Evolutionary conservation across 1,140 invertebrate species (phyloP).

Genomic region (Venturia canescens): DNA sequence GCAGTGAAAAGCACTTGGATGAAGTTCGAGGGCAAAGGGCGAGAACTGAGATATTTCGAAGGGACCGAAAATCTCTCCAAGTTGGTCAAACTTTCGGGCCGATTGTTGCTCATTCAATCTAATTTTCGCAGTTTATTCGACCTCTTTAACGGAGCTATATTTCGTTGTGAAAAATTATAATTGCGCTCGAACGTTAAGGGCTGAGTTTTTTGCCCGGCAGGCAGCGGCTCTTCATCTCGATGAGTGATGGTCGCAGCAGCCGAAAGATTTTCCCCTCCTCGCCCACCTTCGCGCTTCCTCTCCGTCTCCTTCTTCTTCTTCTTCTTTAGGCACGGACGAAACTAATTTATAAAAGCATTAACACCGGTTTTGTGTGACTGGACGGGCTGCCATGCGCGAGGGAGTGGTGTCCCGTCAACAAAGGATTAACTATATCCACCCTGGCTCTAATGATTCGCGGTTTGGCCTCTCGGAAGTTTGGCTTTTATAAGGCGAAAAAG

Average conservation of each 20-base stretch:
- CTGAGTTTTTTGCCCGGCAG: too few species aligned
- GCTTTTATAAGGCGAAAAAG: constrained; percentile 15
- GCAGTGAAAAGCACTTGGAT: too few species aligned
- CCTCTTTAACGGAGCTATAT: too few species aligned
- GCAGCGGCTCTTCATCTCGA: constrained; percentile 36
- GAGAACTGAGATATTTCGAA: too few species aligned
- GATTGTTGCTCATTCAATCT: too few species aligned
- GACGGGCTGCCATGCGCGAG: neutral
- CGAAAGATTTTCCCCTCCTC: neutral
- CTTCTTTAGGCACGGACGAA: constrained; percentile 36
- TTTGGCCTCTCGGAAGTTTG: neutral
- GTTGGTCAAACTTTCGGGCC: too few species aligned
- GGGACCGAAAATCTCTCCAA: too few species aligned
- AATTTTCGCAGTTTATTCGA: too few species aligned
- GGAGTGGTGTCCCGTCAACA: neutral
- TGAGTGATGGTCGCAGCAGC: constrained; percentile 43
- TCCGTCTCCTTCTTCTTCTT: constrained; percentile 38
- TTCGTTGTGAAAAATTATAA: too few species aligned
- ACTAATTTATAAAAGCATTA: constrained; percentile 55
- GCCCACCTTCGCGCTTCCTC: neutral
- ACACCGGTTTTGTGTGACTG: constrained; percentile 38
- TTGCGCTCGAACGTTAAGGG: too few species aligned
- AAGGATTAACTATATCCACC: neutral
- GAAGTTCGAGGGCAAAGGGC: too few species aligned
- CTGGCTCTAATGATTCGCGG: constrained; percentile 22